Base-by-base conservation (phyloP, 2,888 invertebrate genomes). In the Thera britannica region DNA sequence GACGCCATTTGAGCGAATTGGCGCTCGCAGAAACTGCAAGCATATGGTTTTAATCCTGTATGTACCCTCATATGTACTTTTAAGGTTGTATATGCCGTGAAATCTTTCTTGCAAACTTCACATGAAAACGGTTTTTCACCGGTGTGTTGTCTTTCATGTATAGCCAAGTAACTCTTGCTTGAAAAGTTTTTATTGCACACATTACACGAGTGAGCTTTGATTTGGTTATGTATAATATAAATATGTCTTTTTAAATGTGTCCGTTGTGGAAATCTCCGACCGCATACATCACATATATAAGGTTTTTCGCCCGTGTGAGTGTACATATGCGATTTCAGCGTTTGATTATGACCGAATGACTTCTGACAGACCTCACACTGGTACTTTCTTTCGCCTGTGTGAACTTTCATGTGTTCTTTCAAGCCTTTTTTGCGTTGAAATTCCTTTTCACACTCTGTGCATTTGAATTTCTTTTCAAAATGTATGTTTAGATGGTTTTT, bases 21-120 rank as follows among this genome's bases (percentile, higher is more conserved):
- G 1, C 92, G 74, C 5, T 79, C 80, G 44, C 93, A 93, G 55
- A 92, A 89, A 2, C 80, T 82, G 48, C 93, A 93, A 0, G 85
- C 75, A 51, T 92, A 93, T 0, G 93, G 93, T 61, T 93, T 93
- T 0, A 87, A 72, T 0, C 92, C 92, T 0, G 91, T 91, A 44
- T 93, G 93, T 0, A 92, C 85, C 0, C 93, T 73, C 89, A 90
- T 91, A 62, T 93, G 93, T 0, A 92, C 91, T 79, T 92, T 91
- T 1, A 93, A 75, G 0, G 92, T 91, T 0, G 92, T 91, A 51
- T 90, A 88, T 0, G 93, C 92, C 0, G 90, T 88, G 58, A 93
- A 92, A 69, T 88, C 84, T 46, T 91, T 92, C 23, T 90, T 89
- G 56, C 93, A 93, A 0, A 92, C 83, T 11, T 90, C 88, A 66